phyloP scores from a whole-genome alignment of 2,888 invertebrate genomes.

The Neocrepidodera transversa region DNA sequence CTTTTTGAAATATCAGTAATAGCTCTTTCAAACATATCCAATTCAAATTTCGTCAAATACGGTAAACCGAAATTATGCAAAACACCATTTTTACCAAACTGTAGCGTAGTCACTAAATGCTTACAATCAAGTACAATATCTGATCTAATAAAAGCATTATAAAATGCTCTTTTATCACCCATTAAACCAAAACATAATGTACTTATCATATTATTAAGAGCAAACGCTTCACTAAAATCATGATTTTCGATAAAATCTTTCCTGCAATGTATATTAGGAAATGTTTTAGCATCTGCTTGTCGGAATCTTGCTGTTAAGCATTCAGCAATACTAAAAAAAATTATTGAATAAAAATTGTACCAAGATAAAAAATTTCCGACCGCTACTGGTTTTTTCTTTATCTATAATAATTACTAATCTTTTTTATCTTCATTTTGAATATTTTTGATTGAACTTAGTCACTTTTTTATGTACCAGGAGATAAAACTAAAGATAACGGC shows the following conservation, averaged over 20 bases:
- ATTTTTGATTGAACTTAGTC: too few species aligned
- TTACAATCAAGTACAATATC: constrained; percentile 51
- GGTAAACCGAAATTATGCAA: constrained; percentile 62
- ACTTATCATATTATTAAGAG: constrained; percentile 52
- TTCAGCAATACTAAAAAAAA: not conserved
- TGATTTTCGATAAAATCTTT: constrained; percentile 35
- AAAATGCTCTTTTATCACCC: constrained; percentile 50
- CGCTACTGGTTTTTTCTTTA: too few species aligned
- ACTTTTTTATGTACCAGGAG: too few species aligned
- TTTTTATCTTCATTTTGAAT: too few species aligned
- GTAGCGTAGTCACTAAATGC: constrained; percentile 58
- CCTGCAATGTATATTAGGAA: constrained; percentile 39
- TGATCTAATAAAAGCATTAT: constrained; percentile 51
- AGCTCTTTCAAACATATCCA: constrained; percentile 58
- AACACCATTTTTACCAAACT: constrained; percentile 62
- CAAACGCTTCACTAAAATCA: constrained; percentile 47
- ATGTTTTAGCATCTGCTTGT: constrained; percentile 39
- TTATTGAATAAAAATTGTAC: too few species aligned
- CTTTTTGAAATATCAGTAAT: constrained; percentile 55
- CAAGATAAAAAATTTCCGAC: too few species aligned
- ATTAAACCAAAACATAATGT: constrained; percentile 54
- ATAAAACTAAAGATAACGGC: too few species aligned
- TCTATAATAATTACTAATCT: too few species aligned
- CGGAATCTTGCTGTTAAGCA: constrained; percentile 42
- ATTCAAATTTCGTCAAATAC: constrained; percentile 59